Conservation (phyloP, 2,113 vertebrate species). For the Sorex fumeus region DNA sequence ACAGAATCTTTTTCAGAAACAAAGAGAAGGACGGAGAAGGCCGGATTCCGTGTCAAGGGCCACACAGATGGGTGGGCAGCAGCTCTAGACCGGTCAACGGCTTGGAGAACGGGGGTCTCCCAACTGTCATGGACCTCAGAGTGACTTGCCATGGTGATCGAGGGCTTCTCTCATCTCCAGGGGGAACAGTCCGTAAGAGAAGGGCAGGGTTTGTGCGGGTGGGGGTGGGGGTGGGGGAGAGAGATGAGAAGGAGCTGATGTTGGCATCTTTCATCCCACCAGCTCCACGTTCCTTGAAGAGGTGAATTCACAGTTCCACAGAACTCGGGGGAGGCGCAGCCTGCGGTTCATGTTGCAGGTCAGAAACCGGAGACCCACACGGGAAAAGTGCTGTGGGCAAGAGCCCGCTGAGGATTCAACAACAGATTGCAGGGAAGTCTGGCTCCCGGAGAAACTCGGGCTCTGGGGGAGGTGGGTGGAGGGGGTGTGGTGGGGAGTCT, state of each 20-base stretch:
- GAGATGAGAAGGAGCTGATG: not conserved
- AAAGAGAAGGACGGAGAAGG: not conserved
- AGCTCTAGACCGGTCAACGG: not conserved
- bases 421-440: not conserved
- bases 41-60: not conserved
- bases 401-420: conserved; percentile 46
- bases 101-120: not conserved
- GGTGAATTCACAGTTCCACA: conserved; percentile 15
- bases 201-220: not conserved
- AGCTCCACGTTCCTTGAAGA: conserved; percentile 27
- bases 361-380: conserved; percentile 68
- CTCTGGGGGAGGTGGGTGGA: not conserved
- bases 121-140: not conserved
- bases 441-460: conserved; percentile 31
- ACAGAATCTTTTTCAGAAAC: conserved; percentile 12
- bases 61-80: no score
- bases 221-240: rapidly evolving
- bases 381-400: conserved; percentile 62
- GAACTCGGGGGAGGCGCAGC: not conserved
- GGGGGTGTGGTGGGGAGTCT: no score
- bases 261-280: conserved; percentile 5
- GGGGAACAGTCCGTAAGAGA: not conserved
- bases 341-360: conserved; percentile 58
- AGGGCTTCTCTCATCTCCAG: not conserved
- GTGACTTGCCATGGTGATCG: not conserved